Evolutionary conservation across 2,888 invertebrate species (phyloP), one percentile per base, ranked within the genome.

Genomic region (Trissolcus japonicus): DNA sequence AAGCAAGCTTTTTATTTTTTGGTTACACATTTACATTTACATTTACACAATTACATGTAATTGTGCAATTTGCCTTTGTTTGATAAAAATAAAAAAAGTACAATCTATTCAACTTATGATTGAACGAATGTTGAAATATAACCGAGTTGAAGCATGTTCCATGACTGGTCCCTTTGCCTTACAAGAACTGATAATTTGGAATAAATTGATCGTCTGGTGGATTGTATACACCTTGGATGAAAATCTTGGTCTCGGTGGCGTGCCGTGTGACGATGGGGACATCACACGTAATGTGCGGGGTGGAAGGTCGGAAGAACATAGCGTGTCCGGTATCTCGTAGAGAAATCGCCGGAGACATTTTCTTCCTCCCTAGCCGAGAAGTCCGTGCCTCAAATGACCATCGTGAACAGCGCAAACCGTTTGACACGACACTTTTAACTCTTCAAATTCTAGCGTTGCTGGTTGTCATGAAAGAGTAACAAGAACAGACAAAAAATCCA

Each of bases 331-430:
- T 89, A 89, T 89, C 89, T 86, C 79, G 79, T 77, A 67, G 80
- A 80, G 85, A 86, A 86, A 89, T 89, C 89, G 83, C 86, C 81
- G 85, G 88, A 88, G 88, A 89, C 89, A 88, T 89, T 89, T 89
- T 86, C 87, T 86, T 84, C 83, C 85, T 83, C 51, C 86, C 85
- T 17, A n/a, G 21, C 17, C n/a, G 14, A 7, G 6, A 81, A 84
- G 82, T 82, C 82, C 81, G 79, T 83, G 81, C 86, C 86, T 84
- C 86, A 89, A 88, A 89, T 88, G 88, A 88, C 88, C 88, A 89
- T 87, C 88, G 87, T 82, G 16, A 60, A 63, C 66, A 60, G 60
- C 43, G 53, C 63, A 72, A 65, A 74, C 74, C 79, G 73, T 77
- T 77, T 59, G 53, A 55, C 76, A 72, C 76, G 71, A 76, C 53